Conservation (phyloP, 2,797 vertebrate genomes). For the Acipenser transmontanus region DNA sequence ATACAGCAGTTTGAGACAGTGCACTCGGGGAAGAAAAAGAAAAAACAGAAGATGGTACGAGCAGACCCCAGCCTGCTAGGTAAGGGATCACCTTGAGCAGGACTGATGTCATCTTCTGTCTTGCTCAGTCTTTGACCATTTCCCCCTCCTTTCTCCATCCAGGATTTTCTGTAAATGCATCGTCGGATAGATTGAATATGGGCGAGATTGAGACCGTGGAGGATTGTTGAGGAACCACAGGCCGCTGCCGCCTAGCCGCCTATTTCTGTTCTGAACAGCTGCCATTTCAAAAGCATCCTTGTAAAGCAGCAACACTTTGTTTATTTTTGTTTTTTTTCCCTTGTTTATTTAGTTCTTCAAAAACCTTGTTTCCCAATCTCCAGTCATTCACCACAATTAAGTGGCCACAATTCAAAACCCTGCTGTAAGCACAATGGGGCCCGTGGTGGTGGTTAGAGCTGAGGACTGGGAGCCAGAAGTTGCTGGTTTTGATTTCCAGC, state of each 20-base stretch:
- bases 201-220: constrained; percentile 98
- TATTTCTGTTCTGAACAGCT: constrained; percentile 55
- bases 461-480: too few species aligned
- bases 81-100: constrained; percentile 37
- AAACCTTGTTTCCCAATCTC: too few species aligned
- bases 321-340: constrained; percentile 5
- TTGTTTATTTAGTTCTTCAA: too few species aligned
- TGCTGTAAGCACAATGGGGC: too few species aligned
- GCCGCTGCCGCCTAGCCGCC: constrained; percentile 52
- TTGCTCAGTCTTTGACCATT: background rate
- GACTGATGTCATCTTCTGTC: too few species aligned
- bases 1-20: constrained; percentile 86
- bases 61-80: constrained; percentile 97
- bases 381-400: too few species aligned
- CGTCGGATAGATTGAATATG: constrained; percentile 97
- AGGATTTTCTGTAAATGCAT: constrained; percentile 98
- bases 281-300: constrained; percentile 38
- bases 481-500: too few species aligned
- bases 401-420: too few species aligned
- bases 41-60: constrained; percentile 98
- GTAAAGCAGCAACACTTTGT: constrained; percentile 23
- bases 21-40: constrained; percentile 93
- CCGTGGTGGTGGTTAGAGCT: too few species aligned
- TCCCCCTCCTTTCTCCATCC: constrained; percentile 13
- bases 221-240: constrained; percentile 75